These are phyloP conservation scores for Cylloceria caligata DNA, from an alignment of 2,888 invertebrate genomes.

Conservation along the genomic window DNA sequence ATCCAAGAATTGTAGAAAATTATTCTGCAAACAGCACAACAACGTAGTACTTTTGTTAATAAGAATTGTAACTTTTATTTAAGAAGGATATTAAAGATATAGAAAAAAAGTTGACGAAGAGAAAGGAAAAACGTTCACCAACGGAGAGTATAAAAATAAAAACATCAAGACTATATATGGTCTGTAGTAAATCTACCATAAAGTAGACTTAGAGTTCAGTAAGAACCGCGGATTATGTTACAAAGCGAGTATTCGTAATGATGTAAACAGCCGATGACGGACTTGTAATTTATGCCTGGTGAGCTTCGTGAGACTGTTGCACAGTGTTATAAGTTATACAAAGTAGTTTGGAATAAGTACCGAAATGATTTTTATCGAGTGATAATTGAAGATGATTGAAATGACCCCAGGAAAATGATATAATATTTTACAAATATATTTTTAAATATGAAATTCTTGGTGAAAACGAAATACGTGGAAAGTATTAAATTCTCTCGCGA, in stretches of 20 bases:
- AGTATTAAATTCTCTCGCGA: no score
- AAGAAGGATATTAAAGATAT: neutral
- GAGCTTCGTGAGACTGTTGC: constrained; percentile 18
- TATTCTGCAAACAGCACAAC: neutral
- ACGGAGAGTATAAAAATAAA: neutral
- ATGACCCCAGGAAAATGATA: no score
- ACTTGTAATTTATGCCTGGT: constrained; percentile 30
- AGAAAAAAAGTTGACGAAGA: constrained; percentile 3
- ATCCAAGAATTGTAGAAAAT: neutral
- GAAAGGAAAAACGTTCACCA: constrained; percentile 12
- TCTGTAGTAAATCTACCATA: constrained; percentile 13
- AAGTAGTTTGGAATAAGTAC: neutral
- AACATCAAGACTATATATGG: constrained; percentile 2
- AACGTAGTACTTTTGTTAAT: neutral
- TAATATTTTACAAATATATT: no score
- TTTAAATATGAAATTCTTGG: no score
- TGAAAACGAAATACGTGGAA: no score
- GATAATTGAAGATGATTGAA: neutral
- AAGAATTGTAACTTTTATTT: neutral
- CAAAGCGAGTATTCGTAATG: constrained; percentile 31
- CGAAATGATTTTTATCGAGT: neutral
- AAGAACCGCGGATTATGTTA: constrained; percentile 11
- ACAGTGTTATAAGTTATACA: constrained; percentile 3
- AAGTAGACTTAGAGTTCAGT: constrained; percentile 8
- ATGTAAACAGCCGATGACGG: constrained; percentile 41